Percentiles rank a stretch among this genome's conserved stretches.
Conservation (phyloP, 92 coral and sea anemone species). For the Porites lobata region DNA sequence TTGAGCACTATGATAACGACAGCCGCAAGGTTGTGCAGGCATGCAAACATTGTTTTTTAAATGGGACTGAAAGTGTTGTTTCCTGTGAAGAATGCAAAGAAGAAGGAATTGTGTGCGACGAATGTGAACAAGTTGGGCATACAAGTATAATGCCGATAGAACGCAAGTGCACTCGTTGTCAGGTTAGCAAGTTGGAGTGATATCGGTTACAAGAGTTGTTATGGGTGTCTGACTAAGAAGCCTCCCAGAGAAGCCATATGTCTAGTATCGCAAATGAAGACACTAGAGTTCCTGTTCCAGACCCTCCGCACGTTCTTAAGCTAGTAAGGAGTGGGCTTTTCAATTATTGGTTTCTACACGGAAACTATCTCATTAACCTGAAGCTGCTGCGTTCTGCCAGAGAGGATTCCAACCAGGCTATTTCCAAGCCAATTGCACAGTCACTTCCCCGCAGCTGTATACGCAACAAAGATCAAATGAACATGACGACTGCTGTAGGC, state of each 20-base stretch:
- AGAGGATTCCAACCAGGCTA: conserved; percentile 26
- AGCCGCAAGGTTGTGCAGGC: conserved; percentile 34
- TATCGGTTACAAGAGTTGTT: conserved; percentile 50
- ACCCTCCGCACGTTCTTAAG: conserved; percentile 52
- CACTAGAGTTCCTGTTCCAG: conserved; percentile 15
- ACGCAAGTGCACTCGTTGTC: conserved; percentile 50
- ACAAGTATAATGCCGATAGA: not conserved
- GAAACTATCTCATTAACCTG: conserved; percentile 26
- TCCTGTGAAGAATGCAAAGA: conserved; percentile 21
- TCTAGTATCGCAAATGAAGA: not conserved
- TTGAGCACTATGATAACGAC: conserved; percentile 36
- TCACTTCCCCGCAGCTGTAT: conserved; percentile 35
- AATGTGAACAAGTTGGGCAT: conserved; percentile 25
- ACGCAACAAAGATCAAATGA: conserved; percentile 59
- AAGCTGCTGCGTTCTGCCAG: conserved; percentile 41
- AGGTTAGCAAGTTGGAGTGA: conserved; percentile 22
- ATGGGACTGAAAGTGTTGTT: conserved; percentile 2
- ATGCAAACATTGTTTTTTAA: conserved; percentile 41
- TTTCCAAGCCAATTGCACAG: conserved; percentile 55
- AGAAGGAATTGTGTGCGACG: conserved; percentile 44
- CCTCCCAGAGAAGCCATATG: conserved; percentile 56
- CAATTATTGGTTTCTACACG: conserved; percentile 30
- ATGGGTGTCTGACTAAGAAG: conserved; percentile 67
- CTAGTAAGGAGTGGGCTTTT: conserved; percentile 53
- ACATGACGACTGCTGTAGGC: conserved; percentile 54